phyloP scores from a whole-genome alignment of 1,140 invertebrate species.

The Drosophila kikkawai region DNA sequence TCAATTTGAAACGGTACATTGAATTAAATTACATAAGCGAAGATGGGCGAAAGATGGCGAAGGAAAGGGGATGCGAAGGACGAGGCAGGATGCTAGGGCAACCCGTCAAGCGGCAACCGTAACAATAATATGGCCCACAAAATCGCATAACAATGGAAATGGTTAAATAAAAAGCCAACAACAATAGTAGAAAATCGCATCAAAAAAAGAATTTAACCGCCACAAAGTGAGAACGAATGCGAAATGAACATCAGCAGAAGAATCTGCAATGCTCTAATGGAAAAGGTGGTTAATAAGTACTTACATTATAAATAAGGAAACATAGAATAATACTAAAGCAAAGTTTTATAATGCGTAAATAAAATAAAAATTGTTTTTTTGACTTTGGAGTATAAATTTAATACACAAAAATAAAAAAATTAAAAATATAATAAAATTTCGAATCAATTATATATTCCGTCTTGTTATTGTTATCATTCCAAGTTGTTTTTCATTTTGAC shows the following conservation, averaged over 20 bases:
- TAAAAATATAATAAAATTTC: background rate
- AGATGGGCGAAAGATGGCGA: constrained; percentile 30
- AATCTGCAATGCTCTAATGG: constrained; percentile 20
- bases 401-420: no score
- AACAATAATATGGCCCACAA: constrained; percentile 82
- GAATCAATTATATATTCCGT: background rate
- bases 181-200: constrained; percentile 69
- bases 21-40: constrained; percentile 77
- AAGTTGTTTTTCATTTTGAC: background rate
- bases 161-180: constrained; percentile 77
- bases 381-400: no score
- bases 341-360: background rate
- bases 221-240: constrained; percentile 5
- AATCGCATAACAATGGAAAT: constrained; percentile 82
- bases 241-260: constrained; percentile 1
- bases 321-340: no score
- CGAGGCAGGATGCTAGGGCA: constrained; percentile 48
- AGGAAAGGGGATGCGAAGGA: background rate
- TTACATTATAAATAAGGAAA: background rate
- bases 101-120: constrained; percentile 65
- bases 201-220: constrained; percentile 39
- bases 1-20: constrained; percentile 83
- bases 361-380: no score
- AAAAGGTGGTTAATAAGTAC: background rate
- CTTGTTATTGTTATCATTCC: background rate